phyloP scores from a whole-genome alignment of 2,888 invertebrate species.

The Marronus borbonicus region DNA sequence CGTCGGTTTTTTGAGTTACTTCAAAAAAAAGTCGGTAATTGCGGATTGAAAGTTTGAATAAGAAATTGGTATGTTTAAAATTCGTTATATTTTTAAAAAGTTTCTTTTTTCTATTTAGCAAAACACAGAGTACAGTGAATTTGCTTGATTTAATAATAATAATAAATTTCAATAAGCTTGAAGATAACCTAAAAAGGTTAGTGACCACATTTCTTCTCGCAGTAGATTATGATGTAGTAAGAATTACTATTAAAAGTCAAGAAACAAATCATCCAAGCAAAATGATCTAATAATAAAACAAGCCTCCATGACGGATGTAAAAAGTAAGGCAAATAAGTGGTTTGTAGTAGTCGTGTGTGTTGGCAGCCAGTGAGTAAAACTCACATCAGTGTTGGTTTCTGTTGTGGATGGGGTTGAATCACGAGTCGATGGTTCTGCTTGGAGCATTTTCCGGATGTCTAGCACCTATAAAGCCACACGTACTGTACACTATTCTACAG shows the following conservation, averaged over 20 bases:
- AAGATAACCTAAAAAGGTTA: neutral
- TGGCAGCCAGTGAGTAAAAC: slow-evolving; percentile 57
- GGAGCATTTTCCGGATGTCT: slow-evolving; percentile 68
- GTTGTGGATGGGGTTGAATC: slow-evolving; percentile 48
- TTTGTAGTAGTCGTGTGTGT: slow-evolving; percentile 45
- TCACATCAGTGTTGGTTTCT: slow-evolving; percentile 64
- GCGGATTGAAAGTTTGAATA: too few relatives aligned
- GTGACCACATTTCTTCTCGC: neutral
- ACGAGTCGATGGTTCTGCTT: slow-evolving; percentile 65
- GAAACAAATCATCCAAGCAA: slow-evolving; percentile 48
- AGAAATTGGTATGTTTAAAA: too few relatives aligned
- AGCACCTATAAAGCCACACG: slow-evolving; percentile 69
- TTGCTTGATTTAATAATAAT: neutral
- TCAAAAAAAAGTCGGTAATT: too few relatives aligned
- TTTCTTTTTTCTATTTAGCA: too few relatives aligned
- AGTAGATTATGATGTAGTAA: slow-evolving; percentile 9
- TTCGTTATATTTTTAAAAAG: too few relatives aligned
- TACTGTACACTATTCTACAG: slow-evolving; percentile 58
- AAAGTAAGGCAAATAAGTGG: slow-evolving; percentile 32
- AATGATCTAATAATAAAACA: slow-evolving; percentile 40
- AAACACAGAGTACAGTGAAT: too few relatives aligned
- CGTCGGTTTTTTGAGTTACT: too few relatives aligned
- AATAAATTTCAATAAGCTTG: neutral
- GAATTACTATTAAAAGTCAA: slow-evolving; percentile 37
- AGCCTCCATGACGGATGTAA: slow-evolving; percentile 46